Base-by-base conservation (phyloP, 2,797 vertebrate genomes). In the Yasuhikotakia modesta region DNA sequence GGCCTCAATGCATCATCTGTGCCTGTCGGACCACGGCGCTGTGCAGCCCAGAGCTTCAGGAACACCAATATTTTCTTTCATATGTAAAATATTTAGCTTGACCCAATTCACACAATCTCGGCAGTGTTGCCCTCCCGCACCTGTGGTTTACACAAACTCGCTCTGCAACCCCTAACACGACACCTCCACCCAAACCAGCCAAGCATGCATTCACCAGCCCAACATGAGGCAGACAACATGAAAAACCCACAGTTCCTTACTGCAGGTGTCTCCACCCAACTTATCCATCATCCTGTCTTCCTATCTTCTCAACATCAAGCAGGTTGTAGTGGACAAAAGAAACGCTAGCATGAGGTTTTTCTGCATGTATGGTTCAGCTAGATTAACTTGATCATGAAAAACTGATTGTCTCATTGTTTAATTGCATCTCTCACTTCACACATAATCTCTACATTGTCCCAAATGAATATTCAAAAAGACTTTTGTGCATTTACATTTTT, bases 1-100 rank as follows among this genome's bases (percentile, higher is more conserved):
- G n/a, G 75, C 69, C 61, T 92, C 87, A 92, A 91, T 88, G 85
- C 82, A 6, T 0, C 83, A 84, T 89, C 91, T 92, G 89, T 91
- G 63, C 79, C 0, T 70, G 84, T 72, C 86, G 91, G 68, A 91
- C 84, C 78, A 19, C 79, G 60, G 72, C 83, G 81, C 88, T 91
- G 89, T 91, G 81, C 82, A 70, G 77, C 81, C n/a, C 69, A 14
- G 61, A 35, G 74, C 50, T 30, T 69, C n/a, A 57, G 63, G 79
- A 79, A 64, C 79, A 87, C 87, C 89, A 90, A 89, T 91, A 90
- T 92, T 92, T 89, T 90, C 88, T 90, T 90, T 88, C 88, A 89
- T 87, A 78, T 87, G 84, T 90, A 72, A 90, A 89, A 90, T 86
- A 86, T 87, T 86, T 78, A 55, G 79, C 86, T 78, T 74, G 12